Evolutionary conservation across 2,113 vertebrate species (phyloP).

Genomic region (Crotalus viridis): DNA sequence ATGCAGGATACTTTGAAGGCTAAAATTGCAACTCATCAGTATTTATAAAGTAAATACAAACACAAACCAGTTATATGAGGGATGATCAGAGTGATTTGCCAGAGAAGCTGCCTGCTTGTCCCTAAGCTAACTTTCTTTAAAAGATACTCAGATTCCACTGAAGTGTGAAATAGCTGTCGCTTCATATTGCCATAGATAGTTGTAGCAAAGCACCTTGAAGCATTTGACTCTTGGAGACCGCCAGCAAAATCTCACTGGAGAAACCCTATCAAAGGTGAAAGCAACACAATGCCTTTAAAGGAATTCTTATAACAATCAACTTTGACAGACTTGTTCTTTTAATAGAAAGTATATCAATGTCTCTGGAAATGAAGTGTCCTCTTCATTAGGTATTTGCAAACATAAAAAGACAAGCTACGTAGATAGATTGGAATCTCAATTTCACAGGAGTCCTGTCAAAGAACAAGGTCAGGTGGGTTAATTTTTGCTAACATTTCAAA

Average conservation of each 20-base stretch:
- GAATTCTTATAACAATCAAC: neutral
- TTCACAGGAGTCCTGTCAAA: neutral
- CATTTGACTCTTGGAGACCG: neutral
- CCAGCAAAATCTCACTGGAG: slow-evolving; percentile 14
- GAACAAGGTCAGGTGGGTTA: neutral
- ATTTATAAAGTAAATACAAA: neutral
- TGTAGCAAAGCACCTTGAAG: neutral
- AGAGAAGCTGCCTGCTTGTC: neutral
- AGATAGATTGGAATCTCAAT: slow-evolving; percentile 30
- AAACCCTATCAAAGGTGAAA: neutral
- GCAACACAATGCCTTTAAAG: neutral
- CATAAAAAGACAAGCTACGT: neutral
- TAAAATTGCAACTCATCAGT: neutral
- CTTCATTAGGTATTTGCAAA: slow-evolving; percentile 27
- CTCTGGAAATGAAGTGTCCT: slow-evolving; percentile 37
- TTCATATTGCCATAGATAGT: neutral
- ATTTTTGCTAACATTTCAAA: slow-evolving; percentile 35
- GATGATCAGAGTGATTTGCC: neutral
- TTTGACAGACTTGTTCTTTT: slow-evolving; percentile 11
- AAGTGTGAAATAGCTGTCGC: neutral
- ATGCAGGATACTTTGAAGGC: too few relatives aligned
- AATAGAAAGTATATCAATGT: slow-evolving; percentile 24
- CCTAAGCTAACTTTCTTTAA: neutral
- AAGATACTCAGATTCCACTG: neutral
- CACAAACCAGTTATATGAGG: neutral